Percentiles rank a stretch among this genome's conserved stretches.
Evolutionary conservation across 2,797 vertebrate genomes (phyloP).

Genomic region (Corythornis leucogaster): DNA sequence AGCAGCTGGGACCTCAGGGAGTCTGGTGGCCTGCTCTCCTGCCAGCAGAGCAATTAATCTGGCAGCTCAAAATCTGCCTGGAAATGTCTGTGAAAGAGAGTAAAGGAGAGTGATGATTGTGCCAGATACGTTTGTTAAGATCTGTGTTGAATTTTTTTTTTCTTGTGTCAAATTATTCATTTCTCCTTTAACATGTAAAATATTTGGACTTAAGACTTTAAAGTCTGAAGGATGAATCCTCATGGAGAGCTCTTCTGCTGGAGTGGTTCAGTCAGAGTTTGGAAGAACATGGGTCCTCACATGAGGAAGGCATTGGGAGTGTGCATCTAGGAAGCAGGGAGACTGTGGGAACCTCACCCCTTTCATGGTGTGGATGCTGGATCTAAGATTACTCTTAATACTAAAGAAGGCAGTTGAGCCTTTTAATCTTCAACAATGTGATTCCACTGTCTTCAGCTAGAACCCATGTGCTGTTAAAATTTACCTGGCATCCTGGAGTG

Average conservation of each 20-base stretch:
- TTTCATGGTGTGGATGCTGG: not conserved
- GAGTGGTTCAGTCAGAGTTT: not conserved
- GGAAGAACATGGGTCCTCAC: not conserved
- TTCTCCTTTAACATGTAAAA: not conserved
- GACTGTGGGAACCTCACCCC: not conserved
- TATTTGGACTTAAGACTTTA: not conserved
- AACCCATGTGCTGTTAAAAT: not conserved
- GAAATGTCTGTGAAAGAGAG: not conserved
- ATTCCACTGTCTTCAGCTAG: not conserved
- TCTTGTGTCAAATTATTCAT: not conserved
- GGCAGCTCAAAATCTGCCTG: not conserved
- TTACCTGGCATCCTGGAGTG: not conserved
- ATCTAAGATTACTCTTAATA: not conserved
- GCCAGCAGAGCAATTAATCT: constrained; percentile 21
- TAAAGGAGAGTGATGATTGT: not conserved
- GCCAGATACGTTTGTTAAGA: not conserved
- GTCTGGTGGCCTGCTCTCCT: constrained; percentile 17
- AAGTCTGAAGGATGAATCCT: not conserved
- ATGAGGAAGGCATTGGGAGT: not conserved
- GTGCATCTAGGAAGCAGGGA: not conserved
- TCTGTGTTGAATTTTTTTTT: not conserved
- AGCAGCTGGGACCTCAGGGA: not conserved
- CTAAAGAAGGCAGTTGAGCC: not conserved
- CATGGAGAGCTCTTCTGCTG: not conserved
- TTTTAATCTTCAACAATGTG: rapidly evolving